Conservation (phyloP, 1,140 invertebrate species). For the Zaprionus ghesquierei region DNA sequence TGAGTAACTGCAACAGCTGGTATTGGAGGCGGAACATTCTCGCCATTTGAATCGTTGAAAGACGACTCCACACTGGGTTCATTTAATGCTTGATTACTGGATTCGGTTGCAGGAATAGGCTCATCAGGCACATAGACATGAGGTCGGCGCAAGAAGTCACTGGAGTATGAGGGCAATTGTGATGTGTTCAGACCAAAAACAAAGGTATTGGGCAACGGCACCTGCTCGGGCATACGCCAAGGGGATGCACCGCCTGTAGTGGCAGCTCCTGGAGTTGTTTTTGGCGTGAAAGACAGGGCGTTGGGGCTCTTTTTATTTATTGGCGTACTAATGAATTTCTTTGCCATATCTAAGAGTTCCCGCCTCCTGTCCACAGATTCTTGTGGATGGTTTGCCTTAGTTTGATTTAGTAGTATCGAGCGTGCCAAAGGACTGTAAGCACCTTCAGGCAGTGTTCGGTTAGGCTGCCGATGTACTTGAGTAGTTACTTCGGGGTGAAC, state of each 20-base stretch:
- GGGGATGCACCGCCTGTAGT: conserved; percentile 41
- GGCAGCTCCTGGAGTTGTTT: not conserved
- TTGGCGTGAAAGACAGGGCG: conserved; percentile 43
- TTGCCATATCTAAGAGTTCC: conserved; percentile 53
- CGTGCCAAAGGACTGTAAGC: conserved; percentile 66
- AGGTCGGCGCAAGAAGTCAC: conserved; percentile 50
- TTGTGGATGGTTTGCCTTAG: conserved; percentile 25
- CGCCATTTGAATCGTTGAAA: conserved; percentile 66
- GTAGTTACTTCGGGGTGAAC: not conserved
- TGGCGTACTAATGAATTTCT: conserved; percentile 65
- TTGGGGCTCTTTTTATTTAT: conserved; percentile 26
- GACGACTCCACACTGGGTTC: not conserved
- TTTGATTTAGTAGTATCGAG: conserved; percentile 57
- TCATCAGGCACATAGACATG: conserved; percentile 60
- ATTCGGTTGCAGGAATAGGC: not conserved
- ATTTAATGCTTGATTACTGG: not conserved
- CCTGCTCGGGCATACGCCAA: conserved; percentile 66
- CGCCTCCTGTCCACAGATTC: conserved; percentile 23
- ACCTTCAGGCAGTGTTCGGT: conserved; percentile 28
- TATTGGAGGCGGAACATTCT: conserved; percentile 58
- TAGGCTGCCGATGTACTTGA: conserved; percentile 20
- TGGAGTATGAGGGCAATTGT: conserved; percentile 73
- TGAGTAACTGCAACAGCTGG: not conserved
- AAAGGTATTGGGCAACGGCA: conserved; percentile 60
- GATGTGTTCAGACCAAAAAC: conserved; percentile 62